These are phyloP conservation scores for Laticauda laticaudata DNA, from an alignment of 2,113 vertebrate genomes.

Conservation along the genomic window DNA sequence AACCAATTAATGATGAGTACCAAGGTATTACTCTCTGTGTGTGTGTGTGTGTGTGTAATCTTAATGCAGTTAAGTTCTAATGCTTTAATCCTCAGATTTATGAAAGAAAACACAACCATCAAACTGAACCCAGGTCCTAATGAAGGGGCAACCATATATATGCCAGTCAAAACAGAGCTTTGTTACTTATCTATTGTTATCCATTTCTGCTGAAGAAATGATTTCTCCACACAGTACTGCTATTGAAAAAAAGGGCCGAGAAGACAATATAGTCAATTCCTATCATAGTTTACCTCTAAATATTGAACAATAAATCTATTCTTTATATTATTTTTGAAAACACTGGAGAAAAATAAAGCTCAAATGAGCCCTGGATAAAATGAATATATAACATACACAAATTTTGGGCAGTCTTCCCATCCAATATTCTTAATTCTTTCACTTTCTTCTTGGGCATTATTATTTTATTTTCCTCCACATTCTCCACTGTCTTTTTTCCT, in stretches of 20 bases:
- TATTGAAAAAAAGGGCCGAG: not conserved
- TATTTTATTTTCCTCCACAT: conserved; percentile 77
- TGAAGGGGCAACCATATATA: not conserved
- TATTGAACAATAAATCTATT: not conserved
- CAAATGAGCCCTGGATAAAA: not conserved
- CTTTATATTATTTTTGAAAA: not conserved
- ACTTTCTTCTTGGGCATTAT: conserved; percentile 85
- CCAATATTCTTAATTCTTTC: conserved; percentile 90
- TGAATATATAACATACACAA: conserved; percentile 83
- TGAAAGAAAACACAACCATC: not conserved
- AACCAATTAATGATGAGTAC: too few species aligned
- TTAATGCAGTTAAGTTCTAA: not conserved
- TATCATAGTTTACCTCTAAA: too few species aligned
- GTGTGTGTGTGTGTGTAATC: not conserved
- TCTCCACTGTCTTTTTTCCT: conserved; percentile 83
- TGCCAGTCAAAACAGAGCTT: not conserved
- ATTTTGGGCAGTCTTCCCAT: conserved; percentile 92
- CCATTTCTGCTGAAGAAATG: not conserved
- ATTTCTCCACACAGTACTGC: not conserved
- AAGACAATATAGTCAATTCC: not conserved
- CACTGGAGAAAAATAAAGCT: not conserved
- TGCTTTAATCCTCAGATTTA: too few species aligned
- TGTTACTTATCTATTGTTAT: not conserved
- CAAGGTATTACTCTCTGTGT: too few species aligned
- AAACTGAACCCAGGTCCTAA: not conserved